Conservation (phyloP, 2,888 invertebrate species). For the Aethes cnicana region DNA sequence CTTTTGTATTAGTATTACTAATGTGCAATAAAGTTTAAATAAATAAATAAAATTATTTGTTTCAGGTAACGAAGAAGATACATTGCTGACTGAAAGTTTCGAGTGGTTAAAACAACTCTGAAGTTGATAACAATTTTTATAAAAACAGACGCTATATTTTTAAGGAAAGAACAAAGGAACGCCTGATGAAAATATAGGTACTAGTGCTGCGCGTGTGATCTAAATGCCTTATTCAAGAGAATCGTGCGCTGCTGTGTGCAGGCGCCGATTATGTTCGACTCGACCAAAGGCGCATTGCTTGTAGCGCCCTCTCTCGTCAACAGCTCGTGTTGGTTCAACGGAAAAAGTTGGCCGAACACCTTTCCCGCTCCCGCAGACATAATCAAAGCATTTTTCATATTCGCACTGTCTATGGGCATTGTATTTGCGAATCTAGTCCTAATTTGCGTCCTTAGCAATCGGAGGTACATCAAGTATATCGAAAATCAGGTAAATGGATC, state of each 20-base stretch:
- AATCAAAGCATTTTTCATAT: conserved; percentile 88
- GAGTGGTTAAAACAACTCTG: not conserved
- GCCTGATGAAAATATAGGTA: conserved; percentile 69
- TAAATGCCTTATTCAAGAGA: conserved; percentile 78
- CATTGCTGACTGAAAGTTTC: too few relatives aligned
- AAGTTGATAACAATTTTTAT: not conserved
- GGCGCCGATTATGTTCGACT: conserved; percentile 84
- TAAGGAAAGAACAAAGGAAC: not conserved
- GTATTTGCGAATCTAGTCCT: conserved; percentile 90
- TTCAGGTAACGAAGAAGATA: conserved; percentile 6
- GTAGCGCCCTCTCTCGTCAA: conserved; percentile 91
- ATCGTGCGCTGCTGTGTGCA: conserved; percentile 68
- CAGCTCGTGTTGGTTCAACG: conserved; percentile 90
- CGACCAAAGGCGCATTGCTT: conserved; percentile 86
- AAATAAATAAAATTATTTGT: conserved; percentile 14
- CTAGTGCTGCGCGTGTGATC: conserved; percentile 61
- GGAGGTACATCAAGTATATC: conserved; percentile 91
- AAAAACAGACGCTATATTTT: not conserved
- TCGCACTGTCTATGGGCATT: conserved; percentile 89
- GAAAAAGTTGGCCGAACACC: conserved; percentile 84
- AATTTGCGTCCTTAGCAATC: conserved; percentile 92
- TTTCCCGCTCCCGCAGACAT: conserved; percentile 87
- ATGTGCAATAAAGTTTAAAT: too few relatives aligned
- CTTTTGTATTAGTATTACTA: too few relatives aligned
- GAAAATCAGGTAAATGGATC: conserved; percentile 88